Conservation (phyloP, 2,113 vertebrate species). For the Epinephelus cyanopodus region DNA sequence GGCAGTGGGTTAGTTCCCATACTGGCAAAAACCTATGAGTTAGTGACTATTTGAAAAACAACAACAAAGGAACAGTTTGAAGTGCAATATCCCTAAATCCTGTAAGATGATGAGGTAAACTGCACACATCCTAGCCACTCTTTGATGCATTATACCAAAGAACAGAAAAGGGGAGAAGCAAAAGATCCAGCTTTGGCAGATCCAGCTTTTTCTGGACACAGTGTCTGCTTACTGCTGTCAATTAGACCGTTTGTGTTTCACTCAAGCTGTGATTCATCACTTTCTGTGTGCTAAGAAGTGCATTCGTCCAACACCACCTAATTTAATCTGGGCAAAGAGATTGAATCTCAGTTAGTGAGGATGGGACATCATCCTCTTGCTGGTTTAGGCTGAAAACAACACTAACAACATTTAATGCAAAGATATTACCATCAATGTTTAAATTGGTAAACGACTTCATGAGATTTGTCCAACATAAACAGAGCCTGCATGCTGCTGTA, state of each 20-base stretch:
- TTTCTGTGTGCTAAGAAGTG: conserved; percentile 37
- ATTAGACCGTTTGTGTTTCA: conserved; percentile 46
- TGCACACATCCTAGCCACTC: conserved; percentile 26
- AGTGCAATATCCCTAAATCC: conserved; percentile 46
- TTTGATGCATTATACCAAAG: conserved; percentile 51
- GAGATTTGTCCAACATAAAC: not conserved
- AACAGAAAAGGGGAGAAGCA: conserved; percentile 32
- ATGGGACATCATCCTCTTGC: not conserved
- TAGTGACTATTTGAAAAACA: too few relatives aligned
- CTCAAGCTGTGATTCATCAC: conserved; percentile 40
- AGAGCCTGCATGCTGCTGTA: conserved; percentile 55
- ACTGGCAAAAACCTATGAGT: not conserved
- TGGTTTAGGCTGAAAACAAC: not conserved
- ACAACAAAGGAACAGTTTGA: conserved; percentile 30
- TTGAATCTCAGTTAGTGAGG: conserved; percentile 8
- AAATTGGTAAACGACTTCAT: not conserved
- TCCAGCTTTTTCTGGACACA: conserved; percentile 39
- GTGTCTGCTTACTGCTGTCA: conserved; percentile 29
- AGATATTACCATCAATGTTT: not conserved
- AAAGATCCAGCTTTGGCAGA: conserved; percentile 40
- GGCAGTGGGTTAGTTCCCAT: not conserved
- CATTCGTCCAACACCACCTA: not conserved
- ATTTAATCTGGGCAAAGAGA: conserved; percentile 12
- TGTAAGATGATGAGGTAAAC: conserved; percentile 49
- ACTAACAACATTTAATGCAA: not conserved